Conservation (phyloP, 2,888 invertebrate genomes). For the Hypselothyrea guttata region DNA sequence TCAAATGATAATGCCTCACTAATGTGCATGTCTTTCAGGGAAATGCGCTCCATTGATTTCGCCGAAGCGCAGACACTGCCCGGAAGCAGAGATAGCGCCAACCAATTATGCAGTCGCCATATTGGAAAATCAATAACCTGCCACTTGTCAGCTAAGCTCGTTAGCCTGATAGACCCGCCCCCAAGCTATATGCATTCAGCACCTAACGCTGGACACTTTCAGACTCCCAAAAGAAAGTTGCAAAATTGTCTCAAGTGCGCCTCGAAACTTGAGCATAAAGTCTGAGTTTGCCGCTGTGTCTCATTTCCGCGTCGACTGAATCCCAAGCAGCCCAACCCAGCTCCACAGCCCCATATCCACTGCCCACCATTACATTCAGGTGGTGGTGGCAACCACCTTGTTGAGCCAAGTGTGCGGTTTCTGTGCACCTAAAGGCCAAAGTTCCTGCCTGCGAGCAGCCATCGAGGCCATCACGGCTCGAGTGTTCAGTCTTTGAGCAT, state of each 20-base stretch:
- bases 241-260: slow-evolving; percentile 78
- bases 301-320: slow-evolving; percentile 58
- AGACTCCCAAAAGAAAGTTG: slow-evolving; percentile 62
- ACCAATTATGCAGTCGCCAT: slow-evolving; percentile 63
- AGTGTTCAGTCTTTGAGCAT: slow-evolving; percentile 60
- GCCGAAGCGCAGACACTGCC: slow-evolving; percentile 25
- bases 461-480: slow-evolving; percentile 34
- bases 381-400: slow-evolving; percentile 58
- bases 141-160: slow-evolving; percentile 52
- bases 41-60: slow-evolving; percentile 58
- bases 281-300: slow-evolving; percentile 41
- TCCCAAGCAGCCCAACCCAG: slow-evolving; percentile 47
- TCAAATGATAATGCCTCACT: slow-evolving; percentile 49
- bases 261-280: slow-evolving; percentile 58
- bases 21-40: slow-evolving; percentile 31
- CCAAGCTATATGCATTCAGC: slow-evolving; percentile 14
- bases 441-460: slow-evolving; percentile 20
- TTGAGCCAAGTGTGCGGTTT: slow-evolving; percentile 69
- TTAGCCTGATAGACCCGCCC: slow-evolving; percentile 47
- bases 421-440: slow-evolving; percentile 50
- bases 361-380: slow-evolving; percentile 48
- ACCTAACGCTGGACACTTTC: slow-evolving; percentile 29
- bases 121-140: slow-evolving; percentile 65
- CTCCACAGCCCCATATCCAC: slow-evolving; percentile 13
- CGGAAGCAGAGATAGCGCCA: slow-evolving; percentile 9